These are phyloP conservation scores for Drusus annulatus DNA, from an alignment of 1,140 invertebrate genomes.

Conservation along the genomic window DNA sequence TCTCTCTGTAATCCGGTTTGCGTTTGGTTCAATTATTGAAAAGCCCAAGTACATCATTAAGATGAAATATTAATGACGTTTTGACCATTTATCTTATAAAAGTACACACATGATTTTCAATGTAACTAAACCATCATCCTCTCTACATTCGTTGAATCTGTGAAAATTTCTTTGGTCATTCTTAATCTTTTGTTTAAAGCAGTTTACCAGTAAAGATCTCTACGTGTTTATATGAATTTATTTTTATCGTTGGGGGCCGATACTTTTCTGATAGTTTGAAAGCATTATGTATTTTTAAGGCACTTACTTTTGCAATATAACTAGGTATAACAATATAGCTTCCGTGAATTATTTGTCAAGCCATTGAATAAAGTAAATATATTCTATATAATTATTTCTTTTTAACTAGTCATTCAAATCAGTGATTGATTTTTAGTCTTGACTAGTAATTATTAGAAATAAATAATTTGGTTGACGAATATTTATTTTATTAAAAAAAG, in stretches of 20 bases:
- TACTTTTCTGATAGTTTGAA: too few relatives aligned
- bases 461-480: conserved; percentile 8
- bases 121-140: too few relatives aligned
- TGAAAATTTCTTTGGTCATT: too few relatives aligned
- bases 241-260: too few relatives aligned
- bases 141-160: too few relatives aligned
- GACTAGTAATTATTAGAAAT: conserved; percentile 11
- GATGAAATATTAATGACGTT: too few relatives aligned
- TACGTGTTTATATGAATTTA: neutral
- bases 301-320: too few relatives aligned
- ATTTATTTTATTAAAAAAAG: conserved; percentile 32
- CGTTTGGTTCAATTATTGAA: neutral
- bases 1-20: neutral
- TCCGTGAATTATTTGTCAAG: neutral
- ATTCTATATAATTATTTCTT: conserved; percentile 22
- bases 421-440: conserved; percentile 28
- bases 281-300: too few relatives aligned
- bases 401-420: conserved; percentile 44
- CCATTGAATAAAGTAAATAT: conserved; percentile 4
- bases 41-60: neutral
- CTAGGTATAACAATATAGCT: too few relatives aligned
- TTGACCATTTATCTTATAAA: too few relatives aligned
- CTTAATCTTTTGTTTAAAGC: neutral
- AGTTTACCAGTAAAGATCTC: conserved; percentile 16
- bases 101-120: too few relatives aligned